A percentile compares a stretch with the other conserved stretches of the same genome.
These are phyloP conservation scores for Embidobia sp. DNA, from an alignment of 2,888 invertebrate species.

Conservation along the genomic window DNA sequence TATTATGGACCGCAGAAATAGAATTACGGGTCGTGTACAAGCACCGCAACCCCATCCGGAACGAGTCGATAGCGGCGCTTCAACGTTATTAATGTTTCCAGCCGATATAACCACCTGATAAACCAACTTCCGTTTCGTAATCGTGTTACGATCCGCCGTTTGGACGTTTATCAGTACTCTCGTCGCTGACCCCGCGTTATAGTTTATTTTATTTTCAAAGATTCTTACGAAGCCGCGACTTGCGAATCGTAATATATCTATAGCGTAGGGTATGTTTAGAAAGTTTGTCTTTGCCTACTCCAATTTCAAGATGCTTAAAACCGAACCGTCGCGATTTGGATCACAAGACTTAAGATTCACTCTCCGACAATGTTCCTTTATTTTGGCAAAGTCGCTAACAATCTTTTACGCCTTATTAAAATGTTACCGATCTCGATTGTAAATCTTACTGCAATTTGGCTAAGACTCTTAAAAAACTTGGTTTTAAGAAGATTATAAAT, in stretches of 20 bases:
- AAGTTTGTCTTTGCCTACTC: too few species aligned
- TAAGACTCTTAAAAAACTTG: constrained; percentile 3
- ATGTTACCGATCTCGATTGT: too few species aligned
- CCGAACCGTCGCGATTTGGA: too few species aligned
- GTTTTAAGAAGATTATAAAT: constrained; percentile 28
- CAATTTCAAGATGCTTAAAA: too few species aligned
- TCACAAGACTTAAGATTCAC: too few species aligned
- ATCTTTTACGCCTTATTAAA: too few species aligned
- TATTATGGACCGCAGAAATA: constrained; percentile 50
- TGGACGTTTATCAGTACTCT: constrained; percentile 62
- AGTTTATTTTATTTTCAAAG: constrained; percentile 15
- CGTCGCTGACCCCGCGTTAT: constrained; percentile 5
- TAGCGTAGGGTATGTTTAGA: too few species aligned
- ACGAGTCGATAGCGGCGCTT: constrained; percentile 74
- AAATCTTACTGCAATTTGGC: background rate
- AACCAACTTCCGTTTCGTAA: constrained; percentile 63
- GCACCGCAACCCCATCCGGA: constrained; percentile 48
- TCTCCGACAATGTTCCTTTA: too few species aligned
- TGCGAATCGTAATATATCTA: too few species aligned
- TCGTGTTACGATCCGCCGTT: constrained; percentile 59
- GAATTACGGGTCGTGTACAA: constrained; percentile 46
- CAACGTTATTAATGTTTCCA: constrained; percentile 76
- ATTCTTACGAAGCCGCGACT: too few species aligned
- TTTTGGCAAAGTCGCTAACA: too few species aligned
- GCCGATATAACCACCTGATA: constrained; percentile 73